Conservation (phyloP, 2,888 invertebrate species). For the Noctua comes region DNA sequence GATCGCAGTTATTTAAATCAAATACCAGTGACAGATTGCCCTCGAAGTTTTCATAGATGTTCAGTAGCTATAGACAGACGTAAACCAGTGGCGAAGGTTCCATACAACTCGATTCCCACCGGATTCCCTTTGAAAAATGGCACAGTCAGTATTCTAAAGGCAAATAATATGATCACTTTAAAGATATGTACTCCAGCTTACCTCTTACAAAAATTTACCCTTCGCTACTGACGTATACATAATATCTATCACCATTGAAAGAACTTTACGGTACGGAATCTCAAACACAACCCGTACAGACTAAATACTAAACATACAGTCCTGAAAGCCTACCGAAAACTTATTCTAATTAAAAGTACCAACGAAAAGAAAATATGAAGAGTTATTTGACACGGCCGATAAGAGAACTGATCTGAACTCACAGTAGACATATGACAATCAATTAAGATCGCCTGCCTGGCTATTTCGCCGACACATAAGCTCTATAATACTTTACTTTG, state of each 20-base stretch:
- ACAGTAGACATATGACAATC: conserved; percentile 13
- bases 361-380: neutral
- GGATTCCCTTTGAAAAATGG: too few species aligned
- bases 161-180: too few species aligned
- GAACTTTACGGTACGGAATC: neutral
- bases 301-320: conserved; percentile 9
- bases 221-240: too few species aligned
- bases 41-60: neutral
- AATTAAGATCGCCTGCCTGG: conserved; percentile 33
- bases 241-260: neutral
- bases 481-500: conserved; percentile 46
- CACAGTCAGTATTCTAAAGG: too few species aligned
- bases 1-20: conserved; percentile 28
- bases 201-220: too few species aligned
- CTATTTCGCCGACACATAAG: conserved; percentile 20
- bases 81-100: neutral
- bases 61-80: neutral
- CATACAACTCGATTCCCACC: too few species aligned
- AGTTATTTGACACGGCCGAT: neutral
- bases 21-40: conserved; percentile 7
- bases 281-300: neutral
- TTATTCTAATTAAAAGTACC: neutral
- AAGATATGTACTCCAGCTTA: too few species aligned
- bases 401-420: neutral
- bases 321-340: neutral